These are phyloP conservation scores for Xestoiulus laeticollis DNA, from an alignment of 2,888 invertebrate species.

Conservation along the genomic window DNA sequence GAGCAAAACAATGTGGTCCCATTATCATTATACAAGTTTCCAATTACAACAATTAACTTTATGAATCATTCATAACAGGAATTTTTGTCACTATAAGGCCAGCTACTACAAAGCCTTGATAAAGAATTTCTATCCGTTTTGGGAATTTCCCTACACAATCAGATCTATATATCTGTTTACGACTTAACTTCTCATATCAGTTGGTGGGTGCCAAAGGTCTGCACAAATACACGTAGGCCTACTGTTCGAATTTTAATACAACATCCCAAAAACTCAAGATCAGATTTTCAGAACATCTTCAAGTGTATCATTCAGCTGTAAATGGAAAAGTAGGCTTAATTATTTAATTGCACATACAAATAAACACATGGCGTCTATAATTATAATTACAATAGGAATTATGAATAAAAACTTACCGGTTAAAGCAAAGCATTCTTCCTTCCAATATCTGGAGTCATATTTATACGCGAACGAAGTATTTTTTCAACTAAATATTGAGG, in stretches of 20 bases:
- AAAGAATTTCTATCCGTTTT: not conserved
- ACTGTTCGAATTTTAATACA: not conserved
- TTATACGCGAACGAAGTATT: constrained; percentile 97
- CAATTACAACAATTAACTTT: not conserved
- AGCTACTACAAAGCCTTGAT: not conserved
- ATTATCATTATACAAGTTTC: too few species aligned
- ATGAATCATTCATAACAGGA: not conserved
- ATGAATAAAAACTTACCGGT: constrained; percentile 68
- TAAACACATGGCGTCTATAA: not conserved
- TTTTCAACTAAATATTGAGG: constrained; percentile 99
- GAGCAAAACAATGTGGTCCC: too few species aligned
- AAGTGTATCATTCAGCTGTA: constrained; percentile 83
- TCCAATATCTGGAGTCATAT: constrained; percentile 99
- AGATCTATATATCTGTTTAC: not conserved
- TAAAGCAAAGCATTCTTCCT: constrained; percentile 99
- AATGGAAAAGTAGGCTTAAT: constrained; percentile 55
- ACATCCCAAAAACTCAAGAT: not conserved
- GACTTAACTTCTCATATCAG: not conserved
- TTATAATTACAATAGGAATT: constrained; percentile 8
- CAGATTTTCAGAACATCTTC: not conserved
- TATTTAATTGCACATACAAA: not conserved
- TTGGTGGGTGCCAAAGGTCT: not conserved
- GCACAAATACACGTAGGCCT: not conserved
- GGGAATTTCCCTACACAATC: not conserved
- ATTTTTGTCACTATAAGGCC: too few species aligned